Evolutionary conservation across 2,888 invertebrate species (phyloP).

Genomic region (Chaitophorus viminalis): DNA sequence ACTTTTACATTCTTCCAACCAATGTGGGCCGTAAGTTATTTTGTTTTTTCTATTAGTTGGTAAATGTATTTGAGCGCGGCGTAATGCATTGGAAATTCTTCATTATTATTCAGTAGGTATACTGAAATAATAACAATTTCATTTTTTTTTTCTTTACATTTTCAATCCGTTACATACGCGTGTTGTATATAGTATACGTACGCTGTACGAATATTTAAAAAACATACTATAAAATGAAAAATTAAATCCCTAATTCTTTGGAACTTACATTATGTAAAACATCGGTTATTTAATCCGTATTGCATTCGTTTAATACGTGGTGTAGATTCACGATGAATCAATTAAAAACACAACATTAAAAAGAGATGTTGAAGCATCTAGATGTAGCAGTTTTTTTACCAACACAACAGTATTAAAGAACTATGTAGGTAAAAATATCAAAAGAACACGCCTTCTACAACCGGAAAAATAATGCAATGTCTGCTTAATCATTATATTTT

Average conservation of each 20-base stretch:
- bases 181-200: background rate
- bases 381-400: constrained; percentile 16
- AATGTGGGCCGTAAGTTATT: background rate
- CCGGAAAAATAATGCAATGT: constrained; percentile 48
- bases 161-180: background rate
- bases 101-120: constrained; percentile 36
- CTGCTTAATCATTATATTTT: constrained; percentile 45
- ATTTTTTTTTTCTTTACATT: background rate
- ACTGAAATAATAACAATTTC: background rate
- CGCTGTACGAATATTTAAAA: constrained; percentile 1
- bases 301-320: background rate
- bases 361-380: background rate
- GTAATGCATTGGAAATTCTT: constrained; percentile 1
- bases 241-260: background rate
- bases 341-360: constrained; percentile 32
- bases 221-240: background rate
- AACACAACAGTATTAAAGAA: constrained; percentile 33
- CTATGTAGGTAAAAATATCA: constrained; percentile 27
- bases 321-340: constrained; percentile 17
- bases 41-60: background rate
- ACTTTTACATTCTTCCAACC: constrained; percentile 1
- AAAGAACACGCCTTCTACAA: constrained; percentile 42
- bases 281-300: constrained; percentile 7
- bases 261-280: background rate
- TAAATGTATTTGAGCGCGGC: background rate